A percentile compares a stretch with the other conserved stretches of the same genome.
Conservation (phyloP, 1,140 invertebrate genomes). For the Lepidurus apus region DNA sequence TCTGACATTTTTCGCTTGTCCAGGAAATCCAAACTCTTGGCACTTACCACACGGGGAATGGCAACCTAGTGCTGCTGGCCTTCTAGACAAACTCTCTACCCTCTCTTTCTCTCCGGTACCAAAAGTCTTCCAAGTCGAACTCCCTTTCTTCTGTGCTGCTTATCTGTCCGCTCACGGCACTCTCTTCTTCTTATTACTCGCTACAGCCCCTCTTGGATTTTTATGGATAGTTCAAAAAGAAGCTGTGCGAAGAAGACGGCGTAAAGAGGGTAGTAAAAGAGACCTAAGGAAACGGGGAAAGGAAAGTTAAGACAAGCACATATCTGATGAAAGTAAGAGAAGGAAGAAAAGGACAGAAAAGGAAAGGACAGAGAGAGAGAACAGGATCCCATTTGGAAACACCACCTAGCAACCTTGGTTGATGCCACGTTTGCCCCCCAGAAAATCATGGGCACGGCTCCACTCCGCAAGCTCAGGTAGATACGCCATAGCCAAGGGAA, state of each 20-base stretch:
- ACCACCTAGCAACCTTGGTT: constrained; percentile 17
- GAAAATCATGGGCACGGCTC: not conserved
- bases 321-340: not conserved
- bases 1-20: not conserved
- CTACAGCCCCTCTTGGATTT: not conserved
- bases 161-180: not conserved
- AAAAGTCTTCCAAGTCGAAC: not conserved
- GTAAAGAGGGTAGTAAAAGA: not conserved
- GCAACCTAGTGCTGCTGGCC: constrained; percentile 5
- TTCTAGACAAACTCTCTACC: not conserved
- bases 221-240: not conserved
- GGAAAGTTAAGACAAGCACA: not conserved
- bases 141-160: not conserved
- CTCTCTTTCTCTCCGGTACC: not conserved
- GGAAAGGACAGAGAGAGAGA: not conserved
- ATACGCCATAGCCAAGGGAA: too few relatives aligned
- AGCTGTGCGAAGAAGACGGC: not conserved
- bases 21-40: not conserved
- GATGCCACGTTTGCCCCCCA: not conserved
- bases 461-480: not conserved
- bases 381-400: constrained; percentile 8
- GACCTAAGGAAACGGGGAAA: not conserved
- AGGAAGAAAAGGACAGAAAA: not conserved
- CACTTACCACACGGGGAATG: constrained; percentile 8
- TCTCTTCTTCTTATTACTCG: not conserved